Conservation (phyloP, 2,113 vertebrate genomes). For the Coryphaenoides rupestris region DNA sequence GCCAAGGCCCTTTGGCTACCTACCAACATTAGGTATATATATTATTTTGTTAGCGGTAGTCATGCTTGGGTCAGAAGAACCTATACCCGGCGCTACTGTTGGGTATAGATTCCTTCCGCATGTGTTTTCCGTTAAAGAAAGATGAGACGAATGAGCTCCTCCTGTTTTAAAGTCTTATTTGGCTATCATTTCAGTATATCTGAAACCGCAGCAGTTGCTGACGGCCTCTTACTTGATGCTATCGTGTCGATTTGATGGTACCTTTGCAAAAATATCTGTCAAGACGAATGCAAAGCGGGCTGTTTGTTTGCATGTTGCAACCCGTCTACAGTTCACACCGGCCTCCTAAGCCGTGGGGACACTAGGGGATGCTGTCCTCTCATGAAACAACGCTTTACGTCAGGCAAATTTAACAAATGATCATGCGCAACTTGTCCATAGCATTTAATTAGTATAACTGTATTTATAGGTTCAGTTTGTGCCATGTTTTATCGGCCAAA, state of each 20-base stretch:
- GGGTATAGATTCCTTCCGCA: no score
- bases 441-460: not conserved
- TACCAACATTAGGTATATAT: no score
- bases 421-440: constrained; percentile 1
- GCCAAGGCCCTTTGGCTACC: no score
- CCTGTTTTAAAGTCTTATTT: not conserved
- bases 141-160: no score
- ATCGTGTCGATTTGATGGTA: no score
- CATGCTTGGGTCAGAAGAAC: no score
- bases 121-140: no score
- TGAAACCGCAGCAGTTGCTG: not conserved
- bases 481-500: no score
- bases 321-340: constrained; percentile 29
- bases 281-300: not conserved
- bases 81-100: no score
- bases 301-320: constrained; percentile 40
- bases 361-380: constrained; percentile 43
- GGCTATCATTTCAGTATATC: not conserved
- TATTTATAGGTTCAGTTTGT: no score
- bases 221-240: not conserved
- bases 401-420: not conserved
- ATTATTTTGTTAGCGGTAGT: no score
- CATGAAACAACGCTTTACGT: not conserved
- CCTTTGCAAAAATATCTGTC: not conserved
- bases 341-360: constrained; percentile 12